phyloP scores from a whole-genome alignment of 2,113 vertebrate species.

The Elephas maximus region DNA sequence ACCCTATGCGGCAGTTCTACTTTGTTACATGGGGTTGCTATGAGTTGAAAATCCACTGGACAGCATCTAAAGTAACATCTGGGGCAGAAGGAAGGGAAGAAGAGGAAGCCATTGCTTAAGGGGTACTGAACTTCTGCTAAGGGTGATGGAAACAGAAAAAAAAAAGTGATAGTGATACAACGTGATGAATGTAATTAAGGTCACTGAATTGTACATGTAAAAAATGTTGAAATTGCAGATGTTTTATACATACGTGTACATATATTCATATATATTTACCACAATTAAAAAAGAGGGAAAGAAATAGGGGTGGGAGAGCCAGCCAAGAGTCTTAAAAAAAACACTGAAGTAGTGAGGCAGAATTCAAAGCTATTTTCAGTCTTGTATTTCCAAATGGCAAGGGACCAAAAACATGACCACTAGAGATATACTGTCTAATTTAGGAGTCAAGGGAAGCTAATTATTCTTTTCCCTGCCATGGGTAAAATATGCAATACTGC shows the following conservation, averaged over 20 bases:
- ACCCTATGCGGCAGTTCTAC: neutral
- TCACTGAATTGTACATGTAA: neutral
- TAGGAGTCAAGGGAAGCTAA: neutral
- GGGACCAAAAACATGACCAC: neutral
- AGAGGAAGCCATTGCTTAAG: neutral
- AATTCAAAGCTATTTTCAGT: neutral
- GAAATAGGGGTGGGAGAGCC: neutral
- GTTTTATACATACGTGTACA: too few relatives aligned
- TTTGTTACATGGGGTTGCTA: neutral
- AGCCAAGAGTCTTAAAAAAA: neutral
- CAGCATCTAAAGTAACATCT: neutral
- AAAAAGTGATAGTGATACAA: neutral
- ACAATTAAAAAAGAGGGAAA: neutral
- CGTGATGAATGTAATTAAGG: neutral
- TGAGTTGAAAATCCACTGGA: neutral
- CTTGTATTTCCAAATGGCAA: neutral
- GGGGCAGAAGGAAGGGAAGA: neutral
- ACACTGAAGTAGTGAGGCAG: neutral
- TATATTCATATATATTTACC: too few relatives aligned
- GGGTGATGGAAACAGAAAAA: neutral
- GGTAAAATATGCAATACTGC: neutral
- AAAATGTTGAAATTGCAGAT: too few relatives aligned
- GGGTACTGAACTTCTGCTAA: neutral
- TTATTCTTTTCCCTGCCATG: neutral
- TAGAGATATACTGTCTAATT: neutral